Conservation (phyloP, 2,113 vertebrate species). For the Solea solea region DNA sequence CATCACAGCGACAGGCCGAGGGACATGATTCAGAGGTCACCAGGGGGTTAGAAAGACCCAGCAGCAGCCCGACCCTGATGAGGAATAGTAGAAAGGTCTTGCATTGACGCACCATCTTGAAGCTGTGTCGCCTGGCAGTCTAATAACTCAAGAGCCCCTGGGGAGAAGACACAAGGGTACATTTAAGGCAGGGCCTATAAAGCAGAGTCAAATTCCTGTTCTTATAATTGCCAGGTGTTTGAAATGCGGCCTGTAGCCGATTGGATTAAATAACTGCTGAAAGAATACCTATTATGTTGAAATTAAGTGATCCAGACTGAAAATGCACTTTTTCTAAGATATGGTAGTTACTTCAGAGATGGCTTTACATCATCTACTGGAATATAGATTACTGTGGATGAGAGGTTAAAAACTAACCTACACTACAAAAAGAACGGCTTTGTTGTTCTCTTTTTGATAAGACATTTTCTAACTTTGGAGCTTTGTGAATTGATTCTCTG, state of each 20-base stretch:
- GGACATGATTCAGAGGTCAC: slow-evolving; percentile 92
- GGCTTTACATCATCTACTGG: not conserved
- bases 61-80: slow-evolving; percentile 91
- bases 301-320: slow-evolving; percentile 45
- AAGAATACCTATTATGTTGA: slow-evolving; percentile 55
- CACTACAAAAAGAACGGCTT: not conserved
- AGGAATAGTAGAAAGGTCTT: slow-evolving; percentile 92
- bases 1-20: slow-evolving; percentile 93
- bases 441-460: slow-evolving; percentile 48
- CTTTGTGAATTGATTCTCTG: slow-evolving; percentile 61
- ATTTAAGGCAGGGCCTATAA: slow-evolving; percentile 72
- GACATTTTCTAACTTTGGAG: slow-evolving; percentile 49
- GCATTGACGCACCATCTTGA: slow-evolving; percentile 93
- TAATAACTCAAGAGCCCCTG: slow-evolving; percentile 84
- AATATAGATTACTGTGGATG: slow-evolving; percentile 1
- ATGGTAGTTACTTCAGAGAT: slow-evolving; percentile 11
- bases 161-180: slow-evolving; percentile 74
- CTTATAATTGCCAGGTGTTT: slow-evolving; percentile 69
- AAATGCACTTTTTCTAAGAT: slow-evolving; percentile 21
- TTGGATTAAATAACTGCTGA: slow-evolving; percentile 58
- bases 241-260: slow-evolving; percentile 63
- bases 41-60: slow-evolving; percentile 88
- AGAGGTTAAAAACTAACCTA: slow-evolving; percentile 10
- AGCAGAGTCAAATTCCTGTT: slow-evolving; percentile 61
- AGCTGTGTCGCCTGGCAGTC: slow-evolving; percentile 79